Evolutionary conservation across 2,888 invertebrate genomes (phyloP), one percentile per base, ranked within the genome.

Genomic region (Nebria salina): DNA sequence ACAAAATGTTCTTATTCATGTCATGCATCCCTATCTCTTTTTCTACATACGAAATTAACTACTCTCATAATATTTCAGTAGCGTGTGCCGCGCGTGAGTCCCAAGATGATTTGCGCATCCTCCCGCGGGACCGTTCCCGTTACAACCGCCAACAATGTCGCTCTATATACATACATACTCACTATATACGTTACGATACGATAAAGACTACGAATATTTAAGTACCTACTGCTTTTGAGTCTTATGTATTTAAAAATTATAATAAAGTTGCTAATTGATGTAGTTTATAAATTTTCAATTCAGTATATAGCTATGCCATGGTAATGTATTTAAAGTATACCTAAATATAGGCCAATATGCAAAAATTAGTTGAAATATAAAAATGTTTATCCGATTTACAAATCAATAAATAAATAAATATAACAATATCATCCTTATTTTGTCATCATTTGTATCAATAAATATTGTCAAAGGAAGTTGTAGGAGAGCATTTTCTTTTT

Each of bases 1-100:
- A 54, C 7, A 4, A 54, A 54, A 54, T 54, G 54, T 54, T 54
- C 70, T 77, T 77, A 77, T 77, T 54, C 54, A 68, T 70, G 43
- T 77, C 77, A 66, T 65, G 76, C 41, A 1, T 68, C 72, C 70
- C 66, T 54, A 34, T 20, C 70, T 25, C 72, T 26, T 26, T 76
- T 76, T 76, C 76, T 78, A 78, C 78, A 80, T 80, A 80, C 79
- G 79, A 80, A 80, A 80, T 80, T 80, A 80, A 80, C 75, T 80
- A 75, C 79, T 80, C 74, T 75, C 74, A 79, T 74, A 79, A 79
- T 79, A 79, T 79, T 79, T 79, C 79, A 80, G 75, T 54, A 43
- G 79, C 68, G 64, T 76, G 43, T 25, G 15, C 65, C 54, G 42
- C 43, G 70, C n/a, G 72, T 25, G 42, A 20, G 13, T 43, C 73